Percentiles rank a stretch among this genome's conserved stretches.
These are phyloP conservation scores for Heliocidaris tuberculata DNA, from an alignment of 35 echinoderm and acorn worm species.

Conservation along the genomic window DNA sequence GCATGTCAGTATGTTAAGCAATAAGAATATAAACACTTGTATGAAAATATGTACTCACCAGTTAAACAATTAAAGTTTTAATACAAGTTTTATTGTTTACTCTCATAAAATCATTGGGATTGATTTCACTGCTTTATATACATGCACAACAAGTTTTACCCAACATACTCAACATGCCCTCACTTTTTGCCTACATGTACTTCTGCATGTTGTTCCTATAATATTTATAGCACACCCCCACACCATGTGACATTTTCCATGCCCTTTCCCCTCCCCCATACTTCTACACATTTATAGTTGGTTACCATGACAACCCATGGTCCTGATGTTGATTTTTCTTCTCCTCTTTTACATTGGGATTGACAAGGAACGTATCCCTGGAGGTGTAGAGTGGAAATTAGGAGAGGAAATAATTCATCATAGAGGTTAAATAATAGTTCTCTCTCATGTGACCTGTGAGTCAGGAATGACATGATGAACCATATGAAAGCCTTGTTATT, in stretches of 20 bases:
- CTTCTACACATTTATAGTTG: background rate
- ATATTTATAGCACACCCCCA: slow-evolving; percentile 4
- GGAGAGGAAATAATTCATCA: background rate
- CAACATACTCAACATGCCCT: background rate
- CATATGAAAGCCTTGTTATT: background rate
- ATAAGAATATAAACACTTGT: too few relatives aligned
- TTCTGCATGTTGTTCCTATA: background rate
- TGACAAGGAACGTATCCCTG: background rate
- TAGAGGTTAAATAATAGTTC: background rate
- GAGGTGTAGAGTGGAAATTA: background rate
- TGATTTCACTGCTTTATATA: too few relatives aligned
- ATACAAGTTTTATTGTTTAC: too few relatives aligned
- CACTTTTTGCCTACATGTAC: background rate
- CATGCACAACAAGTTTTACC: background rate
- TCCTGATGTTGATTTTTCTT: background rate
- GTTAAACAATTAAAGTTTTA: too few relatives aligned
- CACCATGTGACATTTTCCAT: background rate
- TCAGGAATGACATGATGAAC: background rate
- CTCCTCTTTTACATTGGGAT: background rate
- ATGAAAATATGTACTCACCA: too few relatives aligned
- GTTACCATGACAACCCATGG: background rate
- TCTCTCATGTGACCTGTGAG: background rate
- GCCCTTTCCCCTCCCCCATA: background rate
- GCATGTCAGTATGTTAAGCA: too few relatives aligned
- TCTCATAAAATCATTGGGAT: too few relatives aligned